phyloP scores from a whole-genome alignment of 1,140 invertebrate species.

The Trinorchestia longiramus region DNA sequence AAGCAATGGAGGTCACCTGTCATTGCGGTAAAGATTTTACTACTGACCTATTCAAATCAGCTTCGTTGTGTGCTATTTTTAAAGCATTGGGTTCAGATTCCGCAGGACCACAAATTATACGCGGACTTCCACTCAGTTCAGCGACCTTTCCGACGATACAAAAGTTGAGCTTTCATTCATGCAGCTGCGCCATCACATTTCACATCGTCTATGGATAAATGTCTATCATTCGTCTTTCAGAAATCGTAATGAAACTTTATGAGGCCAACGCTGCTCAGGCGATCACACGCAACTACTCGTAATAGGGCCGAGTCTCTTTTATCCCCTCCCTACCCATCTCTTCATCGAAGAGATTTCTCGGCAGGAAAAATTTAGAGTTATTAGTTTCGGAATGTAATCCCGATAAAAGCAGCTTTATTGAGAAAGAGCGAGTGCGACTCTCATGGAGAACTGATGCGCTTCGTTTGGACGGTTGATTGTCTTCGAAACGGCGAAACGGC shows the following conservation, averaged over 20 bases:
- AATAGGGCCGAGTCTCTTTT: neutral
- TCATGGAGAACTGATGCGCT: conserved; percentile 20
- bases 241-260: neutral
- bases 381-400: conserved; percentile 46
- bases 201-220: neutral
- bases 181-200: neutral
- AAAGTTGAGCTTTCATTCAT: neutral
- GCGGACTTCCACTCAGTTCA: neutral
- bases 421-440: conserved; percentile 29
- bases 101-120: neutral
- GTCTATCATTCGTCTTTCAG: neutral
- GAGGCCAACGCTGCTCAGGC: neutral
- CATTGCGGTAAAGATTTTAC: conserved; percentile 1
- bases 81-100: neutral
- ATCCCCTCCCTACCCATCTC: neutral
- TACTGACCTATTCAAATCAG: neutral
- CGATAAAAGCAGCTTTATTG: conserved; percentile 1
- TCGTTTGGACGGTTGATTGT: conserved; percentile 31
- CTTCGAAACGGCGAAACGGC: conserved; percentile 11
- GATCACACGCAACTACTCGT: neutral
- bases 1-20: conserved; percentile 6
- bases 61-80: neutral
- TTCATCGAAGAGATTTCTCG: neutral
- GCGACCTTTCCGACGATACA: neutral
- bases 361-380: conserved; percentile 16